These are phyloP conservation scores for Sebastes schlegelii DNA, from an alignment of 2,113 vertebrate species.

Conservation along the genomic window DNA sequence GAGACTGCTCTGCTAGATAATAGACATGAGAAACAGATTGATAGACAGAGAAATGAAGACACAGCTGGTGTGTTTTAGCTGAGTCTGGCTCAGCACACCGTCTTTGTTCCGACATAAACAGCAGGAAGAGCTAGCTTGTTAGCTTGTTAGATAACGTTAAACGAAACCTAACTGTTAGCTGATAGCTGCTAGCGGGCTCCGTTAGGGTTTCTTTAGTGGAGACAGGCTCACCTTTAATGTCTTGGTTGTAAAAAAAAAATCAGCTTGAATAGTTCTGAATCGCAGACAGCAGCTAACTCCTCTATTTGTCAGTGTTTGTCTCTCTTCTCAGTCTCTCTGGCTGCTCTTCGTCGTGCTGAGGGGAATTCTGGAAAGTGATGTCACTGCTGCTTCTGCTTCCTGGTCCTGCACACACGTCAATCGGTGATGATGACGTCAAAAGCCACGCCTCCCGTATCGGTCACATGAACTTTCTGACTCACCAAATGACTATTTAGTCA, in stretches of 20 bases:
- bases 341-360: constrained; percentile 17
- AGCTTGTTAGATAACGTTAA: constrained; percentile 40
- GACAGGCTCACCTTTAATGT: constrained; percentile 50
- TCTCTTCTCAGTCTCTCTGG: background rate
- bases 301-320: background rate
- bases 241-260: background rate
- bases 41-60: accelerated
- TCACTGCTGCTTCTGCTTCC: constrained; percentile 65
- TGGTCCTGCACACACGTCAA: constrained; percentile 43
- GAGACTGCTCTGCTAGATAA: background rate
- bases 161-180: constrained; percentile 1
- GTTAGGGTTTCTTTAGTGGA: too few relatives aligned
- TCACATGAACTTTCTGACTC: constrained; percentile 51
- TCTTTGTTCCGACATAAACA: constrained; percentile 71
- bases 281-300: background rate
- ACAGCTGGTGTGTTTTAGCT: background rate
- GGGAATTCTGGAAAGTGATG: constrained; percentile 78
- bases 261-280: background rate
- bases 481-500: background rate
- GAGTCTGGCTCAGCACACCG: background rate
- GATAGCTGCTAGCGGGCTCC: too few relatives aligned
- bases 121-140: constrained; percentile 59
- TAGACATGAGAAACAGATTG: accelerated
- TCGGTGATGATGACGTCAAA: constrained; percentile 42
- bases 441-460: constrained; percentile 46